Evolutionary conservation across 2,888 invertebrate species (phyloP), one percentile per base, ranked within the genome.

Genomic region (Tachina grossa): DNA sequence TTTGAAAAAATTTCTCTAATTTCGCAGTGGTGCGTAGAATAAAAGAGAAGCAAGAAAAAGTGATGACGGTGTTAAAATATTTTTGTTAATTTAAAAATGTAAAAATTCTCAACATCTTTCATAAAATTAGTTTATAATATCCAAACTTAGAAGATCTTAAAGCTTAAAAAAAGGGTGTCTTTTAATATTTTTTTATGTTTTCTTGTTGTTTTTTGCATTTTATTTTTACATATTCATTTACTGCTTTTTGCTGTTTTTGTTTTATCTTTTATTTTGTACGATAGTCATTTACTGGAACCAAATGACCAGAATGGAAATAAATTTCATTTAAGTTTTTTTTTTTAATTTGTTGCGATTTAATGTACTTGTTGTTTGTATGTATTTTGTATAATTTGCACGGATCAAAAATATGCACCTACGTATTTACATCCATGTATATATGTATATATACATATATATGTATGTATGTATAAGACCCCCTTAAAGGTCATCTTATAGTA

Each of bases 61-160:
- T 80, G 83, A 83, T 79, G 79, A 82, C 83, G 65, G 69, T 76
- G 83, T 72, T 55, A 61, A 63, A 63, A 63, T 9, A 53, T 43
- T 47, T 47, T 31, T 66, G 49, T 66, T 39, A 41, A 53, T 76
- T 39, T 31, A 53, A 41, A 39, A 6, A 61, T 39, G 31, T 31
- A 31, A 31, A 2, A 31, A 31, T 6, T 31, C 31, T 31, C 31
- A 31, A 31, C 31, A 31, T 6, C 31, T 31, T 31, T 31, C 31
- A 31, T 31, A 31, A 31, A 31, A 31, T 31, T 31, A 31, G 5
- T 6, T 31, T 31, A 0, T 31, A 6, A 31, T 31, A 6, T 31
- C 0, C 5, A 31, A 31, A 31, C 31, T 31, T 31, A 6, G 31
- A 31, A 31, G 31, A 31, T 31, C 5, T 31, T 31, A 31, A 31